Conservation (phyloP, 1,140 invertebrate genomes). For the Tetranychus urticae region DNA sequence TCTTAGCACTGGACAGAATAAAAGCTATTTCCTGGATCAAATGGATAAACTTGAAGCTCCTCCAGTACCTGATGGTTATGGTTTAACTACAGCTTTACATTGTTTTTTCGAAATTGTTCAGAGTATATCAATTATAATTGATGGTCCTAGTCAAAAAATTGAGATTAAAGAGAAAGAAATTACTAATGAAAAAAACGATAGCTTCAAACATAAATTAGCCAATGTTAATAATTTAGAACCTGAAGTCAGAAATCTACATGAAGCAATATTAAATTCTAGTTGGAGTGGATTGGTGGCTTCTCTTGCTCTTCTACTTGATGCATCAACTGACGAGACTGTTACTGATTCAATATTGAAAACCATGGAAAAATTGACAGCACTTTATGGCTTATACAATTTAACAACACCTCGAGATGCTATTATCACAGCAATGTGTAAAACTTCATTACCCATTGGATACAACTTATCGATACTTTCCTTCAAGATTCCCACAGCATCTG, state of each 20-base stretch:
- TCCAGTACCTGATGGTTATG: slow-evolving; percentile 73
- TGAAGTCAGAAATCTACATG: slow-evolving; percentile 14
- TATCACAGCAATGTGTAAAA: slow-evolving; percentile 75
- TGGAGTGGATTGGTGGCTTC: slow-evolving; percentile 84
- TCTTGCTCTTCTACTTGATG: slow-evolving; percentile 68
- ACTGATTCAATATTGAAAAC: slow-evolving; percentile 70
- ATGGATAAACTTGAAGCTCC: slow-evolving; percentile 84
- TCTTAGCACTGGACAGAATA: slow-evolving; percentile 16
- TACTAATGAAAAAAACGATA: neutral
- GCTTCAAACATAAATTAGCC: neutral
- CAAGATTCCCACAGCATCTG: neutral
- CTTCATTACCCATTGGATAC: slow-evolving; percentile 81
- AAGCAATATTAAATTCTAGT: slow-evolving; percentile 68
- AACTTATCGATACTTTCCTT: neutral
- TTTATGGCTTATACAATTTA: slow-evolving; percentile 47
- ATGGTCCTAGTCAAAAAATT: neutral
- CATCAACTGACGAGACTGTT: slow-evolving; percentile 70
- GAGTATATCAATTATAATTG: slow-evolving; percentile 14
- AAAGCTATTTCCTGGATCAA: slow-evolving; percentile 42
- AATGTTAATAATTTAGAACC: neutral
- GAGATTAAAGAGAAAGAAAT: neutral
- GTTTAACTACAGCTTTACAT: slow-evolving; percentile 75
- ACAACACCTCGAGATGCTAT: slow-evolving; percentile 63
- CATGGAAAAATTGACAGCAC: slow-evolving; percentile 38
- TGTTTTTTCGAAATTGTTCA: slow-evolving; percentile 55